Conservation (phyloP, 92 coral and sea anemone species). For the Phenganax marumi region DNA sequence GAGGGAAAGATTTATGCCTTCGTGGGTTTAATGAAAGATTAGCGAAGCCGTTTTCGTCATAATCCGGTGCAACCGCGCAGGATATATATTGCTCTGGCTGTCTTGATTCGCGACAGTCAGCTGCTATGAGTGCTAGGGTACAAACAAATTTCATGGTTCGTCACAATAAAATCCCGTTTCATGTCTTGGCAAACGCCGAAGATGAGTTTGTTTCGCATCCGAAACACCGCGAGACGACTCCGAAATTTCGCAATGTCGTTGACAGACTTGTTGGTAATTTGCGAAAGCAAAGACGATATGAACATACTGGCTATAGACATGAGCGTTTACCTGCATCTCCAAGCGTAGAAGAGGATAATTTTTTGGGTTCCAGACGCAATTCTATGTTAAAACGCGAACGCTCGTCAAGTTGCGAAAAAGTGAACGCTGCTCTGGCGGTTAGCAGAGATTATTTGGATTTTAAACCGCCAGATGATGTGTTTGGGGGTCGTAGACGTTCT, state of each 20-base stretch:
- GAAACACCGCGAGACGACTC: background rate
- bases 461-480: background rate
- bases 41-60: too few species aligned
- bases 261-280: conserved; percentile 18
- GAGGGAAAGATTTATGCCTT: too few species aligned
- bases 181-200: conserved; percentile 17
- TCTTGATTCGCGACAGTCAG: background rate
- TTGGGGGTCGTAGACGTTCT: conserved; percentile 34
- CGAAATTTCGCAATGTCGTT: conserved; percentile 10
- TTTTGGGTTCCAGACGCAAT: background rate
- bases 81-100: conserved; percentile 13
- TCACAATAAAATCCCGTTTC: conserved; percentile 24
- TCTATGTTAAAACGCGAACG: background rate
- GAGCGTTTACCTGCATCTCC: background rate
- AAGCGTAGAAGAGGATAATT: background rate
- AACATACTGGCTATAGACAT: background rate
- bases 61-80: background rate
- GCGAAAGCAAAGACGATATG: conserved; percentile 2
- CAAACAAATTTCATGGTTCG: conserved; percentile 16
- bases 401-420: conserved; percentile 7
- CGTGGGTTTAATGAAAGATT: too few species aligned
- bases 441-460: background rate
- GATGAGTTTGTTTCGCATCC: background rate
- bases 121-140: background rate
- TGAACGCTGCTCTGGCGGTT: background rate